These are phyloP conservation scores for Adelognathus sp. DNA, from an alignment of 2,888 invertebrate species.

Conservation along the genomic window DNA sequence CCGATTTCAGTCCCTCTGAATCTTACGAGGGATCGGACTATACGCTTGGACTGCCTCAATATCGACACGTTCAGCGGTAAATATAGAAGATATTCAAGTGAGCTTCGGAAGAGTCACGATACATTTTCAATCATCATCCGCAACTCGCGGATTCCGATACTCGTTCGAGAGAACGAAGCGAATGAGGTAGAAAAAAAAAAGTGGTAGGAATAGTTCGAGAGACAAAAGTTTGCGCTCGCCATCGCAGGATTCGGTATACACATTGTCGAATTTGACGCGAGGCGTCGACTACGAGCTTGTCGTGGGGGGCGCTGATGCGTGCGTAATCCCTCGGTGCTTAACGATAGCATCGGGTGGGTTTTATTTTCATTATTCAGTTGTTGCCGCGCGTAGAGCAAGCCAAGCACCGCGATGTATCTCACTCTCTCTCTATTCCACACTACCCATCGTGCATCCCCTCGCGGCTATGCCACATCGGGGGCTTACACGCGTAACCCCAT, in stretches of 20 bases:
- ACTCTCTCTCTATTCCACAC: slow-evolving; percentile 46
- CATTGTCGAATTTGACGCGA: not conserved
- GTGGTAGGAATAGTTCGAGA: slow-evolving; percentile 44
- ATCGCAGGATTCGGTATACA: not conserved
- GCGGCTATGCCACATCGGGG: slow-evolving; percentile 52
- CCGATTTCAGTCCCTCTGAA: too few relatives aligned
- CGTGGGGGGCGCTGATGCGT: slow-evolving; percentile 77
- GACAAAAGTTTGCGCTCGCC: not conserved
- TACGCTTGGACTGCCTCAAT: too few relatives aligned
- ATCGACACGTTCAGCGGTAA: too few relatives aligned
- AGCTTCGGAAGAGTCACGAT: not conserved
- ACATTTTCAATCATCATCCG: not conserved
- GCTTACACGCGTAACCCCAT: slow-evolving; percentile 79
- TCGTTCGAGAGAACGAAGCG: not conserved
- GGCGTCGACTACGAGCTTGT: slow-evolving; percentile 69
- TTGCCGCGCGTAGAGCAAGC: slow-evolving; percentile 67
- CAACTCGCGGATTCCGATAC: not conserved
- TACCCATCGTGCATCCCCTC: slow-evolving; percentile 46
- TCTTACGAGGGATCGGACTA: too few relatives aligned
- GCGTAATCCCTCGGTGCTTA: slow-evolving; percentile 78
- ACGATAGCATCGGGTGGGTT: slow-evolving; percentile 79
- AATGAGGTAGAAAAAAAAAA: slow-evolving; percentile 55
- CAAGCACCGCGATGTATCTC: slow-evolving; percentile 24
- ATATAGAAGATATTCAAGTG: too few relatives aligned
- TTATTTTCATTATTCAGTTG: slow-evolving; percentile 81